phyloP scores from a whole-genome alignment of 2,113 vertebrate genomes.

The Triplophysa rosa region DNA sequence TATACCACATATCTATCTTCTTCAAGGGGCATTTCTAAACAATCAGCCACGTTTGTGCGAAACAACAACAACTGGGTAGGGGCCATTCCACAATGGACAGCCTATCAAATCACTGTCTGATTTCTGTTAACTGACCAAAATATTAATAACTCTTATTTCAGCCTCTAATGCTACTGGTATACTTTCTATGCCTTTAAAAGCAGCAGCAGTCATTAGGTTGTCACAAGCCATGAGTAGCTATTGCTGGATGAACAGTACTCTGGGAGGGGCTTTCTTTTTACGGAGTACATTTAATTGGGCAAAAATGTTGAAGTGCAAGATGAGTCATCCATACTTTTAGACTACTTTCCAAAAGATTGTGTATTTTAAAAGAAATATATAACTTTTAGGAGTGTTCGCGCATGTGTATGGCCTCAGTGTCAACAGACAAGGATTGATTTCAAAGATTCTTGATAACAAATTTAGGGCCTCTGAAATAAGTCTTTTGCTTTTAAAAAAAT shows the following conservation, averaged over 20 bases:
- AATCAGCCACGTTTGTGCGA: neutral
- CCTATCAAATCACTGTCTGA: neutral
- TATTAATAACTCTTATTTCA: neutral
- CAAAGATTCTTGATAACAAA: neutral
- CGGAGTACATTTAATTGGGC: no score
- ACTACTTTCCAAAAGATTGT: no score
- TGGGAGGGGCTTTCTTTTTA: no score
- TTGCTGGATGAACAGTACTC: no score
- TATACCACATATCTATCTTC: neutral
- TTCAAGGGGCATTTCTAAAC: neutral
- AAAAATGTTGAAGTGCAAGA: no score
- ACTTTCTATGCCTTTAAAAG: no score
- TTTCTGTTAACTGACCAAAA: neutral
- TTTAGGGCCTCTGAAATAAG: no score
- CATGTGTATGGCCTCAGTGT: neutral
- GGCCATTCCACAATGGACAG: neutral
- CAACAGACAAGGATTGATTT: neutral
- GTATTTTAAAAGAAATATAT: neutral
- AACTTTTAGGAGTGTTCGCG: neutral
- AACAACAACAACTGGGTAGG: neutral
- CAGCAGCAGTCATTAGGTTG: no score
- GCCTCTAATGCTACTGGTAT: neutral
- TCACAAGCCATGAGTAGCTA: no score
- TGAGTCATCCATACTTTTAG: no score
- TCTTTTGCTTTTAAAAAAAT: no score